Evolutionary conservation across 2,888 invertebrate genomes (phyloP), one percentile per base, ranked within the genome.

Genomic region (Gymnoscelis rufifasciata): DNA sequence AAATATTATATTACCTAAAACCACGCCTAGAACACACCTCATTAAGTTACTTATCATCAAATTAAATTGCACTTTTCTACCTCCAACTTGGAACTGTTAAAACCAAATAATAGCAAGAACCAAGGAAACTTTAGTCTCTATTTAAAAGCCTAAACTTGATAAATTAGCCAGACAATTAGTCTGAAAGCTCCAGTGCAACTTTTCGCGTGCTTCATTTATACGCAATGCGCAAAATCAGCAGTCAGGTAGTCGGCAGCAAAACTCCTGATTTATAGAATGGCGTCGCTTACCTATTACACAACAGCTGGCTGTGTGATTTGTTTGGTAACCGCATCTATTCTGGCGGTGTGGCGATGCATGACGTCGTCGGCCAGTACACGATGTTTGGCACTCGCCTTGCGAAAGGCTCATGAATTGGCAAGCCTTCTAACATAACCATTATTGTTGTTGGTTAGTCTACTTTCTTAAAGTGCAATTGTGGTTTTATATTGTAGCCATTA

Each of bases 211-310:
- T 44, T 49, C 42, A 50, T 50, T 49, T 50, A 50, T 46, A 50
- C 50, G 50, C 50, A 50, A 45, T 50, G 50, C 50, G 50, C 45
- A 45, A 50, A 50, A 46, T 41, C 35, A 28, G 42, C 10, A 35
- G 14, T 27, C 37, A 49, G 44, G 45, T 45, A 38, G 38, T 38
- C 38, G 7, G 29, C 29, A 28, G 26, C 42, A 39, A 38, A 38
- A 45, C 35, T 42, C 19, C 30, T 39, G 27, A 38, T 29, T 45
- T 45, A 42, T 41, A 12, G 37, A 38, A 49, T 29, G n/a, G 37
- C 30, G 37, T 29, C 19, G 24, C 23, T 39, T 23, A 39, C 23
- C 23, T 30, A 38, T 38, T 42, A 38, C 37, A 37, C 27, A 47
- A 29, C 37, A 47, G 41, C 37, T 28, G 36, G 41, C 19, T 23